Evolutionary conservation across 2,113 vertebrate species (phyloP), one percentile per base, ranked within the genome.

Genomic region (Protobothrops flavoviridis): DNA sequence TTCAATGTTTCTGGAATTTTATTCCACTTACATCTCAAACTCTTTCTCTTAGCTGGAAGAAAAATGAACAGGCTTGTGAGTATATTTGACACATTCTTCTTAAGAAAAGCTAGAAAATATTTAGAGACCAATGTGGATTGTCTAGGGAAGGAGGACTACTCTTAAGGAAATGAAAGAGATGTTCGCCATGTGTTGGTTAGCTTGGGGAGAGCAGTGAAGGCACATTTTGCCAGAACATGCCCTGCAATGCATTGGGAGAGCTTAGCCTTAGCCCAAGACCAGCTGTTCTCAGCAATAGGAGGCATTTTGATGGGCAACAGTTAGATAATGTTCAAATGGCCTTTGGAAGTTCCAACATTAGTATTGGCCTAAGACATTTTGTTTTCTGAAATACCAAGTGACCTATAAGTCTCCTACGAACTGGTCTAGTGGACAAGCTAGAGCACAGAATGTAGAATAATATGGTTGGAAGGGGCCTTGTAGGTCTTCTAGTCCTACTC

Each of bases 61-160:
- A 97, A 96, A 96, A 98, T 98, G 98, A 96, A 95, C 89, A 24
- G n/a, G 69, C 57, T 96, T 52, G 98, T 98, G 93, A 98, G 98
- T 98, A 97, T 96, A 69, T 88, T 20, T 39, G 81, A 52, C 92
- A 94, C 93, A 48, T 90, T 89, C 2, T 21, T 91, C 26, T 29
- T 56, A 2, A 10, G 26, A 39, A 57, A 93, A 59, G 33, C n/a
- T 24, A 1, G 9, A 11, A 21, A 15, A 91, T 43, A 11, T 91
- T 93, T 92, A 87, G 15, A 48, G n/a, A 88, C 88, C 1, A 21
- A 8, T 50, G 39, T 50, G 59, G 64, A 4, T 61, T 90, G 91
- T 7, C 0, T 13, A 87, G 69, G 59, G 29, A 5, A n/a, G n/a
- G n/a, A 48, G 39, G 50, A 39, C 20, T 3, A 1, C 3, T 33